Base-by-base conservation (phyloP, 2,888 invertebrate genomes). In the Noctua janthina region DNA sequence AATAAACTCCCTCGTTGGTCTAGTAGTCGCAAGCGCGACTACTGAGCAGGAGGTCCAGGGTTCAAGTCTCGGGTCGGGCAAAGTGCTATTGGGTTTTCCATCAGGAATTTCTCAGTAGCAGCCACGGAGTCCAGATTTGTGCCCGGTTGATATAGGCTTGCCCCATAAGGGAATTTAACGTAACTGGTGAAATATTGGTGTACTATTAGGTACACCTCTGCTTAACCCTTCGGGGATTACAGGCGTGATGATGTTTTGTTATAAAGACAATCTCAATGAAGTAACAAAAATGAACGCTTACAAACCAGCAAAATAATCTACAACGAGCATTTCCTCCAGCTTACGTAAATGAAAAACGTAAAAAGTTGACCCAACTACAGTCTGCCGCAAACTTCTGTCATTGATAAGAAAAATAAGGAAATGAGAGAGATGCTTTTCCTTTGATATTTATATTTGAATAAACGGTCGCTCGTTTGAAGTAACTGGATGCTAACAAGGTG, bases 391-490 rank as follows among this genome's bases (percentile, higher is more conserved):
- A 77, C 62, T 80, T 75, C 74, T 72, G 62, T 29, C 66, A 75
- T 59, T 73, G 78, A 81, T 84, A 86, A 69, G 71, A 78, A 81
- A 86, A 78, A 84, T 69, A 74, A 29, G 78, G 56, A 84, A 87
- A 84, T 69, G 64, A 81, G 49, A 67, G 46, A 71, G 49, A 75
- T 49, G 29, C 8, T 76, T 81, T 62, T 62, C 43, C 84, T 84
- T 86, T 81, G 81, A 78, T 84, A 81, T 81, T 81, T 72, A 78
- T 74, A 71, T 81, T 83, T 80, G 75, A 83, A 86, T 76, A 86
- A 83, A 75, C 67, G 72, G 29, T 72, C 69, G 17, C 35, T 75
- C 75, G 51, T 77, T 77, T 75, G 66, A 69, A 79, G 68, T 77
- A 71, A 66, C 59, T 74, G 17, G 39, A 70, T 46, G 67, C 75